Evolutionary conservation across 2,888 invertebrate genomes (phyloP).

Genomic region (Caenorhabditis virilis): DNA sequence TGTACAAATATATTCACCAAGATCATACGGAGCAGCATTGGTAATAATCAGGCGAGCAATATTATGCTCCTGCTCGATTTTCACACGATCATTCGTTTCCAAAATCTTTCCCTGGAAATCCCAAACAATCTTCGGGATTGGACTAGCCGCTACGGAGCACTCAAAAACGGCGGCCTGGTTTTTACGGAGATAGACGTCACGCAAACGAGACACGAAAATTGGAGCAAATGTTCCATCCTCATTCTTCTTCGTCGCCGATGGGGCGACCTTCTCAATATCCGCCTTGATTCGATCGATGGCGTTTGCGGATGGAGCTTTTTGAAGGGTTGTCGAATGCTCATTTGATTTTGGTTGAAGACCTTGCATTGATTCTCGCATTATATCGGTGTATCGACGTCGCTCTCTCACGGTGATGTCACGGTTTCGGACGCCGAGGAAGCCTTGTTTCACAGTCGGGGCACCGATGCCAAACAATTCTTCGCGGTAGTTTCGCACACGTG

Average conservation of each 20-base stretch:
- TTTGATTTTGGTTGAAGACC: slow-evolving; percentile 41
- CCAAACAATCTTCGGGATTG: slow-evolving; percentile 86
- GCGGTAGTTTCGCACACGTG: slow-evolving; percentile 68
- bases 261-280: slow-evolving; percentile 55
- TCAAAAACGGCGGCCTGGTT: slow-evolving; percentile 76
- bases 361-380: slow-evolving; percentile 46
- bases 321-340: slow-evolving; percentile 32
- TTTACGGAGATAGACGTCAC: slow-evolving; percentile 81
- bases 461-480: slow-evolving; percentile 63
- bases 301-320: slow-evolving; percentile 35
- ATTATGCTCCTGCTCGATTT: slow-evolving; percentile 38
- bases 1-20: slow-evolving; percentile 86
- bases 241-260: slow-evolving; percentile 54
- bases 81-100: slow-evolving; percentile 44
- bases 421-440: slow-evolving; percentile 64
- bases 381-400: slow-evolving; percentile 58
- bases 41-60: slow-evolving; percentile 79
- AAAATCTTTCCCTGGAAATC: slow-evolving; percentile 68
- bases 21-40: slow-evolving; percentile 47
- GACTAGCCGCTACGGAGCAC: slow-evolving; percentile 85
- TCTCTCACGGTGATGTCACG: slow-evolving; percentile 67
- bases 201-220: slow-evolving; percentile 86
- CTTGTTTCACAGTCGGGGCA: slow-evolving; percentile 58
- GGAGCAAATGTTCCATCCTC: slow-evolving; percentile 73
- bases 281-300: slow-evolving; percentile 53